Evolutionary conservation across 2,888 invertebrate genomes (phyloP).

Genomic region (Yponomeuta evonymella): DNA sequence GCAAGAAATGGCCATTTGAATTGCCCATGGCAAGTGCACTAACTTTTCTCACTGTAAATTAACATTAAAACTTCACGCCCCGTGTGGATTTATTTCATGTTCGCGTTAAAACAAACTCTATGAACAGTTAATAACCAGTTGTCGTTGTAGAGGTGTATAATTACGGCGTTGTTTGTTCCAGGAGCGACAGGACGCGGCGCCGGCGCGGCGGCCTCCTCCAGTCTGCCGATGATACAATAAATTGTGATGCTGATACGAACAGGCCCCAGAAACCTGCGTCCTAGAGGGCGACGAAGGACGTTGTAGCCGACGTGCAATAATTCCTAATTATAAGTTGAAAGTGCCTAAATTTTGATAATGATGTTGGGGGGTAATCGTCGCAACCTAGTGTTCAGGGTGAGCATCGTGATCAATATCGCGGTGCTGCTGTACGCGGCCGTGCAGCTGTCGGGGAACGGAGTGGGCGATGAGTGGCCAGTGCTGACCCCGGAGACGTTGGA

Average conservation of each 20-base stretch:
- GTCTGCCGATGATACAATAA: conserved; percentile 66
- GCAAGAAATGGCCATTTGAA: too few species aligned
- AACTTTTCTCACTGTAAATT: not conserved
- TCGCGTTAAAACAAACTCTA: not conserved
- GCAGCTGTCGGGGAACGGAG: conserved; percentile 67
- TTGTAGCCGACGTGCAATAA: conserved; percentile 39
- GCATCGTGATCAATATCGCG: conserved; percentile 83
- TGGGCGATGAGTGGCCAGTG: conserved; percentile 50
- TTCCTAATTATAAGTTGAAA: conserved; percentile 49
- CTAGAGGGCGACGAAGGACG: conserved; percentile 74
- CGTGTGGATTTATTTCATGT: not conserved
- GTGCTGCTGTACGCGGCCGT: conserved; percentile 83
- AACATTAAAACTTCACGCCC: not conserved
- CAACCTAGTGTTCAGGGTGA: conserved; percentile 84
- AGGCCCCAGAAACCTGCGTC: conserved; percentile 70
- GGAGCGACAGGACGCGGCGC: conserved; percentile 47
- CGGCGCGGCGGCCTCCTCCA: conserved; percentile 52
- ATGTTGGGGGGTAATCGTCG: conserved; percentile 71
- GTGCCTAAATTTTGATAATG: conserved; percentile 53
- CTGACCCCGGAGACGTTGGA: conserved; percentile 45
- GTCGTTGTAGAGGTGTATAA: not conserved
- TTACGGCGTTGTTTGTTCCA: conserved; percentile 44
- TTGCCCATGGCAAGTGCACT: too few species aligned
- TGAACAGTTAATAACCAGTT: not conserved
- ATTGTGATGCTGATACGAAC: conserved; percentile 72